Base-by-base conservation (phyloP, 2,113 vertebrate species). In the Catharus fuscescens region DNA sequence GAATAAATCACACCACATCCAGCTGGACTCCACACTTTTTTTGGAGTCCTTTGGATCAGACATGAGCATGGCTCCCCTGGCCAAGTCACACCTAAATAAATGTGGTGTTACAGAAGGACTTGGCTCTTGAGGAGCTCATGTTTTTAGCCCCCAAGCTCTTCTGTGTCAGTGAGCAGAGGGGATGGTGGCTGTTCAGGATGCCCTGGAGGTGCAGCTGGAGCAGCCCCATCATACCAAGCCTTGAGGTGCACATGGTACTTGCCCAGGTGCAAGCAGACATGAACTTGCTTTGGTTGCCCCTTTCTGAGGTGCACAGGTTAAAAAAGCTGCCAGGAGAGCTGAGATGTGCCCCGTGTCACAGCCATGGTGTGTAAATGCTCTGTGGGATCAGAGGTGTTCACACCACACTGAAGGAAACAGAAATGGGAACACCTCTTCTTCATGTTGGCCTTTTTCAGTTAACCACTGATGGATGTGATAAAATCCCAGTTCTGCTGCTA, bases 381-480 rank as follows among this genome's bases (percentile, higher is more conserved):
- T 16, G 15, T 8, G 69, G 42, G 88, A 87, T 34, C 76, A 72
- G 59, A 47, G 42, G 17, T 47, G 59, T 17, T 87, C 50, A 20
- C 48, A 32, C 28, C 38, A 12, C 18, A 53, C 36, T 0, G 3
- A 90, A 61, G 84, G 71, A 40, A 38, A 78, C 54, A 70, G 73
- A 80, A 95, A 92, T 32, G 40, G 72, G 82, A 90, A 48, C 62
- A 21, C 19, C 29, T 47, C 84, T 59, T 60, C 65, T 53, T 80
- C 32, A 0, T 72, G 64, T 3, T 54, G 85, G 53, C 71, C 92
- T 85, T 96, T 90, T 83, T 95, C 87, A 83, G 92, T 29, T 95
- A 95, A 92, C 93, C 80, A 86, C 54, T 9, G 34, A 86, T 18
- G 60, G 87, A 77, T 32, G 47, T 36, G 81, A 96, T 92, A 80